Evolutionary conservation across 2,888 invertebrate species (phyloP).

Genomic region (Seladonia tumulorum): DNA sequence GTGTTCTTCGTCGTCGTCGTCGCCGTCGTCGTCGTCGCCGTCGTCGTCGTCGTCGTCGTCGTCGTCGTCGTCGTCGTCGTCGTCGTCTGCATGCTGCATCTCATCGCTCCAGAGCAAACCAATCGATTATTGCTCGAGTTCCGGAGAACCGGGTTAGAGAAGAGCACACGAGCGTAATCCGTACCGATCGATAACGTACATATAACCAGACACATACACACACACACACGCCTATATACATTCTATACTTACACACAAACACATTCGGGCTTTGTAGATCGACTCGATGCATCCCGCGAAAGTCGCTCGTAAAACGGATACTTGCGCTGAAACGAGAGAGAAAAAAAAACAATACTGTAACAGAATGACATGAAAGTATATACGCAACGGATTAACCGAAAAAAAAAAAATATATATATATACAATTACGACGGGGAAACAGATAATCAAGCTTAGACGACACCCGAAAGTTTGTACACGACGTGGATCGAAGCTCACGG

Average conservation of each 20-base stretch:
- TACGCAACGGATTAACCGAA: background rate
- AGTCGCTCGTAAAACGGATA: slow-evolving; percentile 22
- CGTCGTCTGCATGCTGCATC: slow-evolving; percentile 65
- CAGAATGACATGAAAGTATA: background rate
- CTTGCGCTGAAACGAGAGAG: slow-evolving; percentile 9
- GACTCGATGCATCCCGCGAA: slow-evolving; percentile 48
- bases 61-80: background rate
- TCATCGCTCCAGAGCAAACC: slow-evolving; percentile 41
- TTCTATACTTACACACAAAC: background rate
- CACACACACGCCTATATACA: too few relatives aligned
- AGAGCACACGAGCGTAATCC: slow-evolving; percentile 25
- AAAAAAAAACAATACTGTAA: background rate
- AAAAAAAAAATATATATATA: background rate
- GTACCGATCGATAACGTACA: slow-evolving; percentile 30
- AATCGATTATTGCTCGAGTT: slow-evolving; percentile 38
- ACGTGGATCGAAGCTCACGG: slow-evolving; percentile 55
- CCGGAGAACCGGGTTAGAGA: slow-evolving; percentile 26
- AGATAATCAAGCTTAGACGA: slow-evolving; percentile 25
- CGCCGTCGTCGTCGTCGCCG: slow-evolving; percentile 10
- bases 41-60: background rate
- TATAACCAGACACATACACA: slow-evolving; percentile 3
- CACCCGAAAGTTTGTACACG: slow-evolving; percentile 31
- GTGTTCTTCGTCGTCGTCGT: background rate
- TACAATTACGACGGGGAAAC: background rate
- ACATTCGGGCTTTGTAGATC: slow-evolving; percentile 51